phyloP scores from a whole-genome alignment of 1,140 invertebrate genomes.

The Bombus confusus region DNA sequence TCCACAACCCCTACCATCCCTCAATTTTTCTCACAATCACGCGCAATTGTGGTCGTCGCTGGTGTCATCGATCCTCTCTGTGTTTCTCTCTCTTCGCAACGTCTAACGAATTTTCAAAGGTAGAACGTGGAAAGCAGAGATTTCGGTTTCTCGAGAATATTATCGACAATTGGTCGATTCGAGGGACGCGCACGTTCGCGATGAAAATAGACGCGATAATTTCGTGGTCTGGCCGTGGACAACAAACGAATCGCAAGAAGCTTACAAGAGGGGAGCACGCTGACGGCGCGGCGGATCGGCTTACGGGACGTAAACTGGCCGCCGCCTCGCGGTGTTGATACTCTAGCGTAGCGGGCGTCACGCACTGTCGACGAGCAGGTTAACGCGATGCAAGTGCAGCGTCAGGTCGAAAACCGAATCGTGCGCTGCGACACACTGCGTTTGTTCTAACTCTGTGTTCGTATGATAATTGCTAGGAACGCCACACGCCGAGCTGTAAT shows the following conservation, averaged over 20 bases:
- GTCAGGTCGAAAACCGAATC: not conserved
- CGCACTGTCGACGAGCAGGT: not conserved
- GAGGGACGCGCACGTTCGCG: not conserved
- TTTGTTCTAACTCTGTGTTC: not conserved
- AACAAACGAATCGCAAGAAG: constrained; percentile 4
- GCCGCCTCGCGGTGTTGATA: not conserved
- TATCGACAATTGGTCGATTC: not conserved
- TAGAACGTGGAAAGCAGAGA: not conserved
- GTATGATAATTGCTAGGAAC: not conserved
- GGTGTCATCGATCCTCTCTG: constrained; percentile 39
- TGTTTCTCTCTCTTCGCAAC: not conserved
- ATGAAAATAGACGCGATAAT: constrained; percentile 9
- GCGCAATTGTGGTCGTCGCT: not conserved
- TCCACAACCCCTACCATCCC: not conserved
- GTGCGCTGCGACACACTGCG: too few species aligned
- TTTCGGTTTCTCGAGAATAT: not conserved
- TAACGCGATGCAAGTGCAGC: constrained; percentile 15
- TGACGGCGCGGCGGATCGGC: constrained; percentile 2
- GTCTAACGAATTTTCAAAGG: not conserved
- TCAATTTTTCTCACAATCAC: constrained; percentile 2
- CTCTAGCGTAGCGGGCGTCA: not conserved
- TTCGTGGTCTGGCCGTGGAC: not conserved
- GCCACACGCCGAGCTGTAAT: not conserved
- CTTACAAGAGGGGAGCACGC: not conserved
- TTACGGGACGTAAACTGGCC: constrained; percentile 16